Base-by-base conservation (phyloP, 2,888 invertebrate genomes). In the Melipona beecheii region DNA sequence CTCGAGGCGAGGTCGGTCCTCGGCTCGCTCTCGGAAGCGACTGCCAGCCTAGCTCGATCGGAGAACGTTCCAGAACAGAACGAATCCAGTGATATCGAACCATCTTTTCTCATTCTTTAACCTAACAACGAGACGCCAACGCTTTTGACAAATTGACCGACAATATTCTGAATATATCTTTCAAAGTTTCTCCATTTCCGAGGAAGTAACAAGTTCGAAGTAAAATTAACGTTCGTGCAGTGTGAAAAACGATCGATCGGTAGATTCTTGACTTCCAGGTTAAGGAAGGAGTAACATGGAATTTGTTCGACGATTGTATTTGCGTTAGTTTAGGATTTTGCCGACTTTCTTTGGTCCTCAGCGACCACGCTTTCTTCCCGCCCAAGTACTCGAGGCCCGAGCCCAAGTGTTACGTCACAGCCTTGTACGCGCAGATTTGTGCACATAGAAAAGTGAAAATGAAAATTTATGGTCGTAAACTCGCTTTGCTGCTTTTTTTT, bases 391-490 rank as follows among this genome's bases (percentile, higher is more conserved):
- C 75, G 66, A 78, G 84, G 62, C 52, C 76, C 43, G 68, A 54
- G 73, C 31, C 74, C 27, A 71, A 36, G 52, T 50, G 65, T 88
- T 87, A 81, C 88, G 80, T 87, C 88, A 87, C 64, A 27, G 54
- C 52, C 50, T 58, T n/a, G n/a, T n/a, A n/a, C n/a, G 31, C 43
- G 13, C 15, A 73, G 79, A 84, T 84, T 87, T 80, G 84, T 80
- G 78, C 66, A 31, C 58, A 79, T 43, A 73, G 78, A 80, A 78
- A 82, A 86, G 88, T 84, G 86, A 88, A 88, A 88, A 82, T 84
- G 78, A 78, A 87, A 87, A 87, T 88, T 79, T 78, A 75, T 31
- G 56, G 71, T 70, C 64, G 70, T 70, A 27, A 80, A 69, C 15
- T 15, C 24, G 4, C 15, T 60, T 31, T 19, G 31, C 31, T 31